Evolutionary conservation across 2,113 vertebrate species (phyloP).

Genomic region (Triplophysa rosa): DNA sequence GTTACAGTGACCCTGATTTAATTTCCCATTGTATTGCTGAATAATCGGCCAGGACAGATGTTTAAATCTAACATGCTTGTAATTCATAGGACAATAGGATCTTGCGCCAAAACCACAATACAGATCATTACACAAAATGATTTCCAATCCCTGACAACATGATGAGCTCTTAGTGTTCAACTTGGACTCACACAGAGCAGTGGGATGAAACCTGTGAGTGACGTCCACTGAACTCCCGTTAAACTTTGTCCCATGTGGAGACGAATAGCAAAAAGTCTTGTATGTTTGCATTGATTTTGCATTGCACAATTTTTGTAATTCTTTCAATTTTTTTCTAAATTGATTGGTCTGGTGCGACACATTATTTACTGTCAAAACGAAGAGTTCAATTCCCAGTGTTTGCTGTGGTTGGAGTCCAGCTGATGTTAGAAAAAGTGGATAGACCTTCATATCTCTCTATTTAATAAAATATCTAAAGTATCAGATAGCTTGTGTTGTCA

Average conservation of each 20-base stretch:
- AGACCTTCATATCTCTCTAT: neutral
- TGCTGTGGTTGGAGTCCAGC: neutral
- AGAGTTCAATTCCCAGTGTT: neutral
- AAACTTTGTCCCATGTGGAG: neutral
- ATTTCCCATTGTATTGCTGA: neutral
- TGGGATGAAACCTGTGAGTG: neutral
- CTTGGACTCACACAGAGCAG: neutral
- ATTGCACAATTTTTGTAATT: neutral
- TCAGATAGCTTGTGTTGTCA: too few species aligned
- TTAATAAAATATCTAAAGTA: neutral
- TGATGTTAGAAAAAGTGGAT: neutral
- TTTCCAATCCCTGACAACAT: neutral
- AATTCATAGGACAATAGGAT: neutral
- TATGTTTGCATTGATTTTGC: neutral
- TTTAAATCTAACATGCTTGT: neutral
- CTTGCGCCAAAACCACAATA: conserved; percentile 3
- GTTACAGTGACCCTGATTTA: neutral
- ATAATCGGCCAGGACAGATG: conserved; percentile 1
- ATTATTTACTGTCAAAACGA: neutral
- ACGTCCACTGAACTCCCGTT: neutral
- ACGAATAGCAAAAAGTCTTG: neutral
- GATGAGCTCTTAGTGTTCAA: neutral
- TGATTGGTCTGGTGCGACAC: neutral
- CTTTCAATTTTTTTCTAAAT: neutral
- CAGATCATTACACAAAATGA: conserved; percentile 5